Conservation (phyloP, 2,113 vertebrate species). For the Zosterops borbonicus region DNA sequence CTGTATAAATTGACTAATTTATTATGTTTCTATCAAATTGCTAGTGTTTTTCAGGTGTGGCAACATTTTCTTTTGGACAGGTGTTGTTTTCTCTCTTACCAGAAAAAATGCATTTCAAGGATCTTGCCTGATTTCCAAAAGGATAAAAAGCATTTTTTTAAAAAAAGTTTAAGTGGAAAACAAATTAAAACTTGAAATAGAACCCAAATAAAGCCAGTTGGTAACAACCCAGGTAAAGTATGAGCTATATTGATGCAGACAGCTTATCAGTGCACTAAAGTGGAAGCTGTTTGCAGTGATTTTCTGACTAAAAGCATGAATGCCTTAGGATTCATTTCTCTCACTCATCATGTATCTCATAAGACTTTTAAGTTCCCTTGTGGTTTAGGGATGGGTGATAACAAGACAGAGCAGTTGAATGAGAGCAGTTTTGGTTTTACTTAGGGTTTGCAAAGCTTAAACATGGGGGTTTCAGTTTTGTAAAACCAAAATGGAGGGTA, state of each 20-base stretch:
- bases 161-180: neutral
- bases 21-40: neutral
- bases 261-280: neutral
- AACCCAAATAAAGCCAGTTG: neutral
- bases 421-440: neutral
- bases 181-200: neutral
- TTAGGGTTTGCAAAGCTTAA: neutral
- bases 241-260: neutral
- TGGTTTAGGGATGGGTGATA: neutral
- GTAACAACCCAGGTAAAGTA: neutral
- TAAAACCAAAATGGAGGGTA: neutral
- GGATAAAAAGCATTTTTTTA: neutral
- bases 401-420: neutral
- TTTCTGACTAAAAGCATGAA: neutral
- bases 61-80: neutral
- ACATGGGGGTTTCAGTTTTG: neutral
- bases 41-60: neutral
- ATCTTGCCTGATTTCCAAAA: neutral
- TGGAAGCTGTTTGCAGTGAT: neutral
- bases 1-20: neutral
- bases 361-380: neutral
- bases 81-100: neutral
- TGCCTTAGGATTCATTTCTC: neutral
- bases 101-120: neutral
- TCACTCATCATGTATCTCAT: neutral